Base-by-base conservation (phyloP, 2,888 invertebrate genomes). In the Diplazon laetatorius region DNA sequence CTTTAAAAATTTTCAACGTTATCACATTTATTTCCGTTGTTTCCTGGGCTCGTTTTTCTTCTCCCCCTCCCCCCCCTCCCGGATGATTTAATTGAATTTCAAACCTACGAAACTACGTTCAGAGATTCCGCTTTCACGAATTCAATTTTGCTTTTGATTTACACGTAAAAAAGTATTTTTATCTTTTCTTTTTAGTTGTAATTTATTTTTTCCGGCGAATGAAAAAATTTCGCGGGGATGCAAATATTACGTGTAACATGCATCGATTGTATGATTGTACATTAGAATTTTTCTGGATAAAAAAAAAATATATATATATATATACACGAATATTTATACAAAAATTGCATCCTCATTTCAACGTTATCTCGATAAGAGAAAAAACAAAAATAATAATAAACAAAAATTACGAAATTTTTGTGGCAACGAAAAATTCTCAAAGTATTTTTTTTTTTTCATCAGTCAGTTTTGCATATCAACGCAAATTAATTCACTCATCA, bases 311-410 rank as follows among this genome's bases (percentile, higher is more conserved):
- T n/a, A n/a, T n/a, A n/a, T n/a, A n/a, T n/a, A n/a, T n/a, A 30
- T 30, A 30, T 30, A 30, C 30, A 30, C 63, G 48, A n/a, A 70
- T 72, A 77, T 72, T 72, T 77, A 68, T 72, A 62, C 44, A 63
- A 63, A 70, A 57, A 25, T 44, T 20, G 46, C n/a, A 18, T 0
- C 3, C 8, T 25, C 52, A 52, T 52, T 52, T 5, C n/a, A 25
- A 30, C 30, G 30, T 0, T 25, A 1, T 30, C n/a, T 48, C 10
- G 9, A 48, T 9, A 1, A 8, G 0, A 16, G 5, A 46, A 46
- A 46, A 46, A 16, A 46, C 14, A 9, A 8, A 20, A 48, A 48
- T 18, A 8, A 18, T 8, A 0, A 20, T 6, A 48, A 20, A 46
- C 2, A 14, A 44, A 46, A 46, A 44, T 14, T 16, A 44, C 44